Percentiles rank a stretch among this genome's conserved stretches.
These are phyloP conservation scores for Platygyra sinensis DNA, from an alignment of 64 coral and sea anemone genomes.

Conservation along the genomic window DNA sequence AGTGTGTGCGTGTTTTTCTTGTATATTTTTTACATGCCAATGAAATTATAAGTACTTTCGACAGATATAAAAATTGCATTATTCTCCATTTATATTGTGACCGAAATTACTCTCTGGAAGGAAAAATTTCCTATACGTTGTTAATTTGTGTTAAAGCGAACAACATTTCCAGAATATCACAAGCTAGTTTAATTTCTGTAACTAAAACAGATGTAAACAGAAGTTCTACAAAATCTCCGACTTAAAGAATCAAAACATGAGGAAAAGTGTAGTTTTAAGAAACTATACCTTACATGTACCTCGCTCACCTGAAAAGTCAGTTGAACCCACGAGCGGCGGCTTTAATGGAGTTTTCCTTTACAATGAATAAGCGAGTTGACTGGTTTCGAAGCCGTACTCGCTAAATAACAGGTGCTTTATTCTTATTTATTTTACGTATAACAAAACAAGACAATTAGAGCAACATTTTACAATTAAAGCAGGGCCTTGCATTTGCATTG, in stretches of 20 bases:
- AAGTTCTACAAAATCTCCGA: background rate
- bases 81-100: too few species aligned
- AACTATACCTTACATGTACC: background rate
- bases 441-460: background rate
- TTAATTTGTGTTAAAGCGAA: too few species aligned
- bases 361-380: background rate
- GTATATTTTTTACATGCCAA: too few species aligned
- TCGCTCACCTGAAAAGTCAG: background rate
- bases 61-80: too few species aligned
- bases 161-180: too few species aligned
- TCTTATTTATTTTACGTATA: background rate
- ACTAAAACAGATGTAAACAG: too few species aligned
- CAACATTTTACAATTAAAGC: background rate
- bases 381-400: background rate
- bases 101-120: too few species aligned
- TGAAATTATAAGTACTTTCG: too few species aligned
- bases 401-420: background rate
- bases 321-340: background rate
- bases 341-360: background rate
- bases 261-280: background rate
- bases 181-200: too few species aligned
- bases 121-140: too few species aligned
- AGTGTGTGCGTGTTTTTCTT: too few species aligned
- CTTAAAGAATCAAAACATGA: background rate
- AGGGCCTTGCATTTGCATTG: background rate